phyloP scores from a whole-genome alignment of 1,140 invertebrate genomes.

The Nymphalis io region DNA sequence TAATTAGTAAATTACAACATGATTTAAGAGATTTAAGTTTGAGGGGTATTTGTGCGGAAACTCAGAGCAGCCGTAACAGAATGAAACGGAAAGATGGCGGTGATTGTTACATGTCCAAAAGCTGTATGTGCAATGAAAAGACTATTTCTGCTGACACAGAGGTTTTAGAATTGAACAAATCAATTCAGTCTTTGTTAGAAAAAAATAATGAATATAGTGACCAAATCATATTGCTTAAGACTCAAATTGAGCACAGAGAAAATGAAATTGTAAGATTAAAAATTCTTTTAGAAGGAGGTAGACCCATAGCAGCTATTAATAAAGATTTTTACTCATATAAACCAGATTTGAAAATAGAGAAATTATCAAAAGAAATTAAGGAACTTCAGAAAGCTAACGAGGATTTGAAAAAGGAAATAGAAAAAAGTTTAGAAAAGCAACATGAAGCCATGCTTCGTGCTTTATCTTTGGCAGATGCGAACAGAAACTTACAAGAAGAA shows the following conservation, averaged over 20 bases:
- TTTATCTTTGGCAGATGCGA: constrained; percentile 84
- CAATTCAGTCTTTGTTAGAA: constrained; percentile 57
- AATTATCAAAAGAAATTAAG: constrained; percentile 76
- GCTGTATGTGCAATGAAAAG: constrained; percentile 61
- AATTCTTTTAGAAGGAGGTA: constrained; percentile 83
- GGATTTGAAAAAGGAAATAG: constrained; percentile 82
- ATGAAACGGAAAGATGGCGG: constrained; percentile 64
- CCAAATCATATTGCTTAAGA: constrained; percentile 70
- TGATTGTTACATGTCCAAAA: constrained; percentile 47
- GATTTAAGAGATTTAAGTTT: constrained; percentile 71
- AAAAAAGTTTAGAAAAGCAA: constrained; percentile 82
- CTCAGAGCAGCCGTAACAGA: constrained; percentile 70
- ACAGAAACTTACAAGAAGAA: constrained; percentile 84
- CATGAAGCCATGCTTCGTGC: constrained; percentile 88
- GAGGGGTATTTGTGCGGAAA: constrained; percentile 73
- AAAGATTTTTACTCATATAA: constrained; percentile 82
- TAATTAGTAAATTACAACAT: constrained; percentile 71
- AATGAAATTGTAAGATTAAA: constrained; percentile 84
- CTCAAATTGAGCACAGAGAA: constrained; percentile 79
- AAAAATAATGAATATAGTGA: constrained; percentile 64
- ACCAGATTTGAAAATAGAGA: constrained; percentile 58
- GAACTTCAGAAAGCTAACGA: constrained; percentile 80
- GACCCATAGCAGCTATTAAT: constrained; percentile 79
- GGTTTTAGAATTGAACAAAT: constrained; percentile 52
- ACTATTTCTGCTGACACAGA: constrained; percentile 46